Evolutionary conservation across 2,888 invertebrate genomes (phyloP).

Genomic region (Cryptophagus acutangulus): DNA sequence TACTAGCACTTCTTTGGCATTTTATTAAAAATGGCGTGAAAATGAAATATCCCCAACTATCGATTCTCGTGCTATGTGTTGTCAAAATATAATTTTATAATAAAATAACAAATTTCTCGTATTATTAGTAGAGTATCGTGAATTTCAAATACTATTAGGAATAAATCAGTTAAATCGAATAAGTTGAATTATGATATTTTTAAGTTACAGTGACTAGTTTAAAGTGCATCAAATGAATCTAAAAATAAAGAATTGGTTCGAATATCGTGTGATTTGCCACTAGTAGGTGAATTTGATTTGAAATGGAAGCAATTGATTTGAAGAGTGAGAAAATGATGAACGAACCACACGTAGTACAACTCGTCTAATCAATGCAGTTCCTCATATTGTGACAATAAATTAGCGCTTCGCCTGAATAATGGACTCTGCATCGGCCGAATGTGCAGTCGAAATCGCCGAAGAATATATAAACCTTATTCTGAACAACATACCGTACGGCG

Average conservation of each 20-base stretch:
- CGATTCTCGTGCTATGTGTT: conserved; percentile 6
- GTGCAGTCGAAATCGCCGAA: too few relatives aligned
- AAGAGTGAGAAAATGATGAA: too few relatives aligned
- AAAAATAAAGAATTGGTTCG: not conserved
- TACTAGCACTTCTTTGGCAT: too few relatives aligned
- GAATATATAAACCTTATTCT: not conserved
- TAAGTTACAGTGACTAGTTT: not conserved
- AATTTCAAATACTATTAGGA: not conserved
- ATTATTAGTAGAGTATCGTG: not conserved
- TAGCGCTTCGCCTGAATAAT: too few relatives aligned
- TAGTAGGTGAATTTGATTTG: too few relatives aligned
- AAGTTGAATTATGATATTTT: not conserved
- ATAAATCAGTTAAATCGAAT: not conserved
- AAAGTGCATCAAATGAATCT: not conserved
- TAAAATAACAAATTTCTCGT: conserved; percentile 3
- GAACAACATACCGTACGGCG: not conserved
- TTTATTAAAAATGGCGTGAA: too few relatives aligned
- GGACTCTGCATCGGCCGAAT: not conserved
- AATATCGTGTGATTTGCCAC: too few relatives aligned
- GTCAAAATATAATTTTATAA: conserved; percentile 5
- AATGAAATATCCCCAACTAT: conserved; percentile 6
- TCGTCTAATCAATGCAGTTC: too few relatives aligned
- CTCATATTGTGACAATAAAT: too few relatives aligned
- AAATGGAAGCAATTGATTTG: too few relatives aligned
- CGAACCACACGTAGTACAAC: too few relatives aligned